These are phyloP conservation scores for Chelidonichthys spinosus DNA, from an alignment of 2,797 vertebrate species.

Conservation along the genomic window DNA sequence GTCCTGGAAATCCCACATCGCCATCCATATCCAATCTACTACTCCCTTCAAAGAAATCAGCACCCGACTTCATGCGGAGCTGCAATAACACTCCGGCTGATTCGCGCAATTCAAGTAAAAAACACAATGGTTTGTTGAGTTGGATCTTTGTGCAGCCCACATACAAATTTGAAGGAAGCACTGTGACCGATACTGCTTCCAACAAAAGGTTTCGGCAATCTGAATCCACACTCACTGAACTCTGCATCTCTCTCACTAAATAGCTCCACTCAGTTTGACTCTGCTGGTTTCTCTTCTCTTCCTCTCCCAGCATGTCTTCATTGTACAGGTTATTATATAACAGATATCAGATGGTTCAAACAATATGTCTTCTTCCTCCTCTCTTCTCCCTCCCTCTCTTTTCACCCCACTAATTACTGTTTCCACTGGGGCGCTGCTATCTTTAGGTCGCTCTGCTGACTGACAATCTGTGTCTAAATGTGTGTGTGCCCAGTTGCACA, in stretches of 20 bases:
- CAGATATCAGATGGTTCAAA: conserved; percentile 77
- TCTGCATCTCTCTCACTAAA: conserved; percentile 51
- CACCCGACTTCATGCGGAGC: conserved; percentile 22
- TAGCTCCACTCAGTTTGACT: conserved; percentile 50
- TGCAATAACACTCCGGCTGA: conserved; percentile 34
- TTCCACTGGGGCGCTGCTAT: conserved; percentile 80
- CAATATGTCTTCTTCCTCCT: conserved; percentile 69
- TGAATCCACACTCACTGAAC: conserved; percentile 20
- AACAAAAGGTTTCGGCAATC: conserved; percentile 32
- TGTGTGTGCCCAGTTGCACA: conserved; percentile 38
- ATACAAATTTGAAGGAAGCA: conserved; percentile 38
- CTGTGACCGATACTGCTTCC: conserved; percentile 46
- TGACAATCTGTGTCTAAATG: conserved; percentile 59
- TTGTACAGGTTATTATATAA: conserved; percentile 77
- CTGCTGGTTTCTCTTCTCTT: conserved; percentile 49
- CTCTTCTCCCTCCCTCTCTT: conserved; percentile 44
- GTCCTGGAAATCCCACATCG: conserved; percentile 41
- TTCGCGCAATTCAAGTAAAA: conserved; percentile 22
- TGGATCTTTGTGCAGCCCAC: conserved; percentile 30
- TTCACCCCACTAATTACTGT: conserved; percentile 80
- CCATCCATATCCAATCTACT: conserved; percentile 20
- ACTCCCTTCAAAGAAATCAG: conserved; percentile 29
- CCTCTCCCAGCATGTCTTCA: conserved; percentile 66
- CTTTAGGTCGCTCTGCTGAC: conserved; percentile 77
- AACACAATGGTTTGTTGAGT: conserved; percentile 19